A percentile compares a stretch with the other conserved stretches of the same genome.
phyloP scores from a whole-genome alignment of 2,888 invertebrate species.

The Argyresthia albistria region DNA sequence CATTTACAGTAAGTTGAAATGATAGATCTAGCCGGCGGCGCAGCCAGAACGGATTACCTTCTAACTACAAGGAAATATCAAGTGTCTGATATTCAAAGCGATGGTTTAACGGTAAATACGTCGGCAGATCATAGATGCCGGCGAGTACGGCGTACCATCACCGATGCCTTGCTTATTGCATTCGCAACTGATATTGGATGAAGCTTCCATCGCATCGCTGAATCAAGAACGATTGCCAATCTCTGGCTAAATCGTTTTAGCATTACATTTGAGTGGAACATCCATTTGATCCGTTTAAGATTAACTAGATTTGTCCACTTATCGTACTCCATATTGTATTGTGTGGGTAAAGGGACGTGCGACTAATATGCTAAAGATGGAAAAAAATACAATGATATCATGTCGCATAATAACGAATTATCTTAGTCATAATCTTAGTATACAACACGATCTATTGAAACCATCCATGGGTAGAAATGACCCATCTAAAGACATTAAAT shows the following conservation, averaged over 20 bases:
- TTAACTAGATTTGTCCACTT: neutral
- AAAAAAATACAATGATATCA: neutral
- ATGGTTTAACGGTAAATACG: neutral
- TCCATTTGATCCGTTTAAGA: conserved; percentile 8
- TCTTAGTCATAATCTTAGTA: too few relatives aligned
- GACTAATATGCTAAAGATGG: neutral
- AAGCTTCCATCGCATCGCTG: conserved; percentile 15
- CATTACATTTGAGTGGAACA: conserved; percentile 29
- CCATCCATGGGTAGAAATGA: too few relatives aligned
- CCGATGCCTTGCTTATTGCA: conserved; percentile 20
- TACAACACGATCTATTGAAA: too few relatives aligned
- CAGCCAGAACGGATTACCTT: neutral
- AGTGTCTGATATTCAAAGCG: neutral
- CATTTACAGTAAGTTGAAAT: too few relatives aligned
- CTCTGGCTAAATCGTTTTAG: conserved; percentile 28
- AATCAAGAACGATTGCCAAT: conserved; percentile 43
- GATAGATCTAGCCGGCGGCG: too few relatives aligned
- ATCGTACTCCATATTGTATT: too few relatives aligned
- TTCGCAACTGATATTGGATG: conserved; percentile 37
- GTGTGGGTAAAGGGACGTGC: neutral
- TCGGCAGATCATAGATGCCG: conserved; percentile 1
- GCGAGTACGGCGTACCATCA: too few relatives aligned
- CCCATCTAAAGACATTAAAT: too few relatives aligned
- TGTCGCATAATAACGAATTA: neutral
- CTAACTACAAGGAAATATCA: neutral